These are phyloP conservation scores for Drosophila pruinosa DNA, from an alignment of 1,140 invertebrate genomes.

Conservation along the genomic window DNA sequence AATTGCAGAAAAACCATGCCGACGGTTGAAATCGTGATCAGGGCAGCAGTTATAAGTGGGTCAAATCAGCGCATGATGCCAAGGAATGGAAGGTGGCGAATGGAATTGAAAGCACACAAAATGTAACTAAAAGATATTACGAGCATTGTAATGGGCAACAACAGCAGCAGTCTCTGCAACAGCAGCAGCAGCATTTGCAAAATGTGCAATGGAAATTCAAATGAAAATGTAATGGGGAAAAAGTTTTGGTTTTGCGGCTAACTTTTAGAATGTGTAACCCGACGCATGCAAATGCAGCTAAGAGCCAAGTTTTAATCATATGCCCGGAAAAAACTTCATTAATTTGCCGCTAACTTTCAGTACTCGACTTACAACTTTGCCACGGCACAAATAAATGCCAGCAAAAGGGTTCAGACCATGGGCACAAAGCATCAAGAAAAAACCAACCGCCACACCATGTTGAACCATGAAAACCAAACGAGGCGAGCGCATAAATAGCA, in stretches of 20 bases:
- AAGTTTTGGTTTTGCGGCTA: slow-evolving; percentile 39
- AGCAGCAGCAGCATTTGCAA: background rate
- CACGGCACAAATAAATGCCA: slow-evolving; percentile 44
- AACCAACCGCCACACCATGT: background rate
- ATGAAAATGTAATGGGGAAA: slow-evolving; percentile 55
- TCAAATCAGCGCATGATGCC: slow-evolving; percentile 53
- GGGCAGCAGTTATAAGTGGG: slow-evolving; percentile 49
- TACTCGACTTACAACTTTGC: slow-evolving; percentile 50
- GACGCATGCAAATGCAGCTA: slow-evolving; percentile 42
- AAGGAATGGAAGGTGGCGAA: slow-evolving; percentile 36
- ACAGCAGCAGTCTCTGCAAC: background rate
- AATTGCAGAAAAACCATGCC: background rate
- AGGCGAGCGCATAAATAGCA: slow-evolving; percentile 26
- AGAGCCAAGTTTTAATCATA: slow-evolving; percentile 75
- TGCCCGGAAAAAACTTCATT: slow-evolving; percentile 63
- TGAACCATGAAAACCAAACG: slow-evolving; percentile 38
- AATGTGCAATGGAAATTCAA: slow-evolving; percentile 43
- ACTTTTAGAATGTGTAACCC: slow-evolving; percentile 29
- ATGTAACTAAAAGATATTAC: slow-evolving; percentile 44
- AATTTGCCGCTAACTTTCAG: slow-evolving; percentile 64
- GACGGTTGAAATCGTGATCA: slow-evolving; percentile 55
- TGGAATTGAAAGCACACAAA: slow-evolving; percentile 53
- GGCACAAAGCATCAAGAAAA: slow-evolving; percentile 10
- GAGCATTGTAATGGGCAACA: slow-evolving; percentile 16
- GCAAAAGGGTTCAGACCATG: slow-evolving; percentile 24